Evolutionary conservation across 2,888 invertebrate genomes (phyloP).

Genomic region (Leucozona laternaria): DNA sequence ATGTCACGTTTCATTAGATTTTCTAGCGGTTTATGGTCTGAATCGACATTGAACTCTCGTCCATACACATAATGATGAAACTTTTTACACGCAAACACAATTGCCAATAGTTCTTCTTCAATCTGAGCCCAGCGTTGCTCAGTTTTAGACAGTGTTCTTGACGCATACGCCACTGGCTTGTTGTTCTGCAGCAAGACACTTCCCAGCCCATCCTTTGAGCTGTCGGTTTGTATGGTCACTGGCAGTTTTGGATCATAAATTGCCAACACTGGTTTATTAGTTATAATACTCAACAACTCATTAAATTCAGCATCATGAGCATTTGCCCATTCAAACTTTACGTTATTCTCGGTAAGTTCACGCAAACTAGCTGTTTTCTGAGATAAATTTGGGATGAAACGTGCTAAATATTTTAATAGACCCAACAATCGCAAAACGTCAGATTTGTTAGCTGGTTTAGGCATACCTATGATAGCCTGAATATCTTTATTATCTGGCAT

Average conservation of each 20-base stretch:
- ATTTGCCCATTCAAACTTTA: conserved; percentile 46
- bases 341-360: conserved; percentile 37
- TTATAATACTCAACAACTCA: conserved; percentile 29
- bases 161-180: conserved; percentile 33
- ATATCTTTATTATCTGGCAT: conserved; percentile 55
- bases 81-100: too few relatives aligned
- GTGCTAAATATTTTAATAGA: conserved; percentile 68
- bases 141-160: conserved; percentile 16
- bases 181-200: conserved; percentile 24
- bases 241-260: conserved; percentile 46
- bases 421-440: conserved; percentile 52
- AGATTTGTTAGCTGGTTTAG: conserved; percentile 33
- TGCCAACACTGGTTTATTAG: conserved; percentile 50
- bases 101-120: conserved; percentile 80
- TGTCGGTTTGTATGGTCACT: conserved; percentile 37
- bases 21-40: conserved; percentile 80
- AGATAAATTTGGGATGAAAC: too few relatives aligned
- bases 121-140: conserved; percentile 79
- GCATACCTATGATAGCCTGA: conserved; percentile 57
- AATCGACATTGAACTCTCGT: conserved; percentile 78
- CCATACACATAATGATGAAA: conserved; percentile 59
- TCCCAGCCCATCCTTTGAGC: too few relatives aligned
- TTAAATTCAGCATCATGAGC: conserved; percentile 52
- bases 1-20: conserved; percentile 46
- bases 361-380: conserved; percentile 39